These are phyloP conservation scores for Caenorhabditis latens DNA, from an alignment of 1,140 invertebrate genomes.

Conservation along the genomic window DNA sequence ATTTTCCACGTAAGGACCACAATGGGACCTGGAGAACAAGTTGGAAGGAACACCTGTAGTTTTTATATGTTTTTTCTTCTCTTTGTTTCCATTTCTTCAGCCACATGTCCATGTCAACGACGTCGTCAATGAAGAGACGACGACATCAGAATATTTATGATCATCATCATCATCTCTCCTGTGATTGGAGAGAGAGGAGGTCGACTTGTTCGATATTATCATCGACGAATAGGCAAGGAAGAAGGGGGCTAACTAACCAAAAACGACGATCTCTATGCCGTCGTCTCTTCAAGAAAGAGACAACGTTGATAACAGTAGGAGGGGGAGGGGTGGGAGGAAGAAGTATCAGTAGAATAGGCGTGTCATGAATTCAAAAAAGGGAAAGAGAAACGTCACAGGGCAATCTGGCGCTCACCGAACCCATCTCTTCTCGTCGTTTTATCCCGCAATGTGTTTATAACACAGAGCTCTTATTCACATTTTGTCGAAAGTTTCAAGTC, in stretches of 20 bases:
- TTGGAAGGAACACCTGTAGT: conserved; percentile 6
- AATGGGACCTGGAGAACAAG: too few species aligned
- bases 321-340: conserved; percentile 1
- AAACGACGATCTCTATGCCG: conserved; percentile 27
- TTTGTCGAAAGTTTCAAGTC: background rate
- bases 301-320: conserved; percentile 33
- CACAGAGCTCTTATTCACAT: conserved; percentile 7
- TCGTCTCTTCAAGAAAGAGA: conserved; percentile 11
- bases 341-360: conserved; percentile 22
- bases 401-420: conserved; percentile 12
- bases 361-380: conserved; percentile 22
- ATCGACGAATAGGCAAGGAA: conserved; percentile 47
- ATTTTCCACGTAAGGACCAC: too few species aligned
- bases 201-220: conserved; percentile 56
- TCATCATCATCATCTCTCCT: background rate
- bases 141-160: conserved; percentile 37
- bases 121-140: conserved; percentile 4
- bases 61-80: background rate
- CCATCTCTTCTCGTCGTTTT: background rate
- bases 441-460: conserved; percentile 42
- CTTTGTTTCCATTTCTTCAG: background rate
- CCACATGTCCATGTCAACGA: background rate
- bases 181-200: conserved; percentile 25
- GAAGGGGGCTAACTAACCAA: conserved; percentile 40
- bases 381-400: background rate